Base-by-base conservation (phyloP, 1,140 invertebrate species). In the Calliopsis andreniformis region DNA sequence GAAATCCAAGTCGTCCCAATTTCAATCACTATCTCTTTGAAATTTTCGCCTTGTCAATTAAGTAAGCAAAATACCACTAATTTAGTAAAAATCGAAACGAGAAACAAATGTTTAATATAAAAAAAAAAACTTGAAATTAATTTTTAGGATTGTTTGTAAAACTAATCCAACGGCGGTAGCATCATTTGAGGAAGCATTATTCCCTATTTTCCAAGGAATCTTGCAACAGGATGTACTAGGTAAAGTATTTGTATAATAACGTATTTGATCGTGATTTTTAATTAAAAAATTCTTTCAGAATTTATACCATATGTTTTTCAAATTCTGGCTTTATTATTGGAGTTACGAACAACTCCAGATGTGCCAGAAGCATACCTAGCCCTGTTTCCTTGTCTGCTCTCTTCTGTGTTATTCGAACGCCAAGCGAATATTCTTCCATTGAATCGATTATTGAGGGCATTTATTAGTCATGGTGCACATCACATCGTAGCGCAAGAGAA, bases 11-110 rank as follows among this genome's bases (percentile, higher is more conserved):
- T 84, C 97, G 97, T 84, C 98, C 98, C 0, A 97, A 99, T 90
- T 99, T 99, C 91, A 99, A 99, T 93, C 98, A 99, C 90, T 99
- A 97, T 92, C 93, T 99, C 1, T 99, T 99, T 91, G 98, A 99
- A 93, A 97, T 96, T 0, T 92, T 99, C 28, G 96, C 97, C 58
- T 92, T 99, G 42, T 95, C 96, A 12, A 97, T 99, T 28, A 96
- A 95, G 94, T 95, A 87, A 94, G 92, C 14, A 28, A 3, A 14
- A 16, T 92, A 79, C 71, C 32, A 43, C 62, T 18, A 67, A 42
- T 25, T 5, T 43, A 16, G 20, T 5, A 58, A 47, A 10, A 66
- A 45, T 16, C n/a, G 18, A n/a, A 32, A 25, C 20, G 10, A 20
- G 16, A 25, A 18, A 35, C 8, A 45, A 42, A 23, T 63, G 35